Percentiles rank a stretch among this genome's conserved stretches.
Conservation (phyloP, 1,140 invertebrate species). For the Cotesia chilonis region DNA sequence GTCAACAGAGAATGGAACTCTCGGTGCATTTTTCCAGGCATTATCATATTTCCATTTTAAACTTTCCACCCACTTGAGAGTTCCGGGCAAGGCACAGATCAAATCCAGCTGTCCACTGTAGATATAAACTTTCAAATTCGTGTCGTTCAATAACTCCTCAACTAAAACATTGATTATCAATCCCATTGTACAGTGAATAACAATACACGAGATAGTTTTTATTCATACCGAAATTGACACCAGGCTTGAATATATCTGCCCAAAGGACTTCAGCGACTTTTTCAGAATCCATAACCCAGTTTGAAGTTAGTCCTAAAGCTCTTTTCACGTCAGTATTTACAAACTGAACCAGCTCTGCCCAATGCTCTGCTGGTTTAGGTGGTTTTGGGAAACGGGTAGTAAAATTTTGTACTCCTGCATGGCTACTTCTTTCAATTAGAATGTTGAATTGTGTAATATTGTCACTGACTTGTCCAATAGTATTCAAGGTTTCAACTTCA, state of each 20-base stretch:
- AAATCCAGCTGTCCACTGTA: slow-evolving; percentile 78
- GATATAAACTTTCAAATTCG: slow-evolving; percentile 73
- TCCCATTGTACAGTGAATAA: neutral
- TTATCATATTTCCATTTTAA: slow-evolving; percentile 68
- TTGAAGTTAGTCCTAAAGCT: neutral
- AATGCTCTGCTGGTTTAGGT: too few species aligned
- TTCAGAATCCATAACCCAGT: neutral
- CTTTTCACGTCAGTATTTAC: too few species aligned
- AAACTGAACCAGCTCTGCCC: too few species aligned
- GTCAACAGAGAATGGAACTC: slow-evolving; percentile 68
- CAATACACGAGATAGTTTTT: neutral
- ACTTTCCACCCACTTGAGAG: slow-evolving; percentile 76
- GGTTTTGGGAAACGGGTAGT: too few species aligned
- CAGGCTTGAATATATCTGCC: neutral
- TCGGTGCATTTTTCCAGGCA: slow-evolving; percentile 65
- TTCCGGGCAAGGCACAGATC: slow-evolving; percentile 77
- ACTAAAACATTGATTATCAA: slow-evolving; percentile 66
- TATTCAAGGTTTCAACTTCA: too few species aligned
- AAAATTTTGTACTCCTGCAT: too few species aligned
- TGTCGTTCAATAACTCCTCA: slow-evolving; percentile 75
- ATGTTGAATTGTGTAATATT: neutral
- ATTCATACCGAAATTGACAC: neutral
- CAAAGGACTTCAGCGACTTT: neutral
- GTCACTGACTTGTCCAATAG: too few species aligned
- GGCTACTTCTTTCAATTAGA: neutral